phyloP scores from a whole-genome alignment of 2,888 invertebrate species.

The Pseudococcus viburni region DNA sequence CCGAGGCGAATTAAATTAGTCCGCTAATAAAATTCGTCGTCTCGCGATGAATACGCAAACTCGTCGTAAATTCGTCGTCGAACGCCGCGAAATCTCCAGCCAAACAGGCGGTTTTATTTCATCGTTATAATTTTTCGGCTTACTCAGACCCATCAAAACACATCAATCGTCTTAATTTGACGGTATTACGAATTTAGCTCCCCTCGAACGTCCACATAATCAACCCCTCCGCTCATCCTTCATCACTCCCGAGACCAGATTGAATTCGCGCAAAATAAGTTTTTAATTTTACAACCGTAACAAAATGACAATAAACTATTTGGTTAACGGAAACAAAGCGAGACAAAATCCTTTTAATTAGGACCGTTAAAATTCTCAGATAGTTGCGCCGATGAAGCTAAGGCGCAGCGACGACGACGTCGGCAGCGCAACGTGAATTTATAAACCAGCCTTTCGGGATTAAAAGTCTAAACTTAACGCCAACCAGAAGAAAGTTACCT shows the following conservation, averaged over 20 bases:
- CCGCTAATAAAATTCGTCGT: not conserved
- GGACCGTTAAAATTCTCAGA: constrained; percentile 40
- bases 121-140: constrained; percentile 12
- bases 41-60: not conserved
- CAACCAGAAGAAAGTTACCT: constrained; percentile 53
- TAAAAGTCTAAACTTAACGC: constrained; percentile 52
- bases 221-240: not conserved
- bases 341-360: constrained; percentile 42
- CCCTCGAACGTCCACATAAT: not conserved
- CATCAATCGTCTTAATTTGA: not conserved
- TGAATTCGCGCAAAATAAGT: not conserved
- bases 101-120: not conserved
- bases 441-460: constrained; percentile 52
- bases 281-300: constrained; percentile 48
- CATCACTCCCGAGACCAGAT: constrained; percentile 8
- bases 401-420: too few species aligned
- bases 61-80: constrained; percentile 3
- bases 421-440: constrained; percentile 36
- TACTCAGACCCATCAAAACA: not conserved
- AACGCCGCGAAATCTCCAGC: not conserved
- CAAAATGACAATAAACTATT: constrained; percentile 45
- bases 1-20: not conserved
- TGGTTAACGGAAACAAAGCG: constrained; percentile 43
- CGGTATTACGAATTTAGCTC: not conserved
- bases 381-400: constrained; percentile 12